phyloP scores from a whole-genome alignment of 2,888 invertebrate genomes.

The Girardia tigrina region DNA sequence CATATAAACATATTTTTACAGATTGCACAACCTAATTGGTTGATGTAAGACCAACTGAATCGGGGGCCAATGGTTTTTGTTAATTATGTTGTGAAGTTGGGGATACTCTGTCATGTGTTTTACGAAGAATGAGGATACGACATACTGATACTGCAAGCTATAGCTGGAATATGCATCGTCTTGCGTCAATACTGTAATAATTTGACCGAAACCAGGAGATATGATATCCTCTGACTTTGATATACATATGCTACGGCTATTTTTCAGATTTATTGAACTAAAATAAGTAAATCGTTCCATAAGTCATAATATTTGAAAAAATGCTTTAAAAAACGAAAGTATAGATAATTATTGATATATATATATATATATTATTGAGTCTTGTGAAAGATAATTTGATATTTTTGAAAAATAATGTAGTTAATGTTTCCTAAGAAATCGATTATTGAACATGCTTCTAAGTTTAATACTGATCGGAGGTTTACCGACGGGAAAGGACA shows the following conservation, averaged over 20 bases:
- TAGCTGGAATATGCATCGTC: not conserved
- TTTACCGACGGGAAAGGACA: too few relatives aligned
- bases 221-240: not conserved
- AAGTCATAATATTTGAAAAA: too few relatives aligned
- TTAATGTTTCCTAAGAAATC: too few relatives aligned
- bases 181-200: not conserved
- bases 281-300: too few relatives aligned
- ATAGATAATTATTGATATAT: too few relatives aligned
- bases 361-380: too few relatives aligned
- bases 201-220: not conserved
- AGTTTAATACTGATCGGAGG: too few relatives aligned
- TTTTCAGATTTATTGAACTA: not conserved
- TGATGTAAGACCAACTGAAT: not conserved
- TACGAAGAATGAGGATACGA: not conserved
- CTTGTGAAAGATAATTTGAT: too few relatives aligned
- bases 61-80: not conserved
- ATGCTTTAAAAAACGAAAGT: too few relatives aligned
- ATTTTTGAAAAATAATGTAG: too few relatives aligned
- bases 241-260: not conserved
- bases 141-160: not conserved
- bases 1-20: too few relatives aligned
- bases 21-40: slow-evolving; percentile 7
- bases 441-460: too few relatives aligned
- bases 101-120: not conserved
- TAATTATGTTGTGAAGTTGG: not conserved